Evolutionary conservation across 2,888 invertebrate species (phyloP).

Genomic region (Ophion ventricosus): DNA sequence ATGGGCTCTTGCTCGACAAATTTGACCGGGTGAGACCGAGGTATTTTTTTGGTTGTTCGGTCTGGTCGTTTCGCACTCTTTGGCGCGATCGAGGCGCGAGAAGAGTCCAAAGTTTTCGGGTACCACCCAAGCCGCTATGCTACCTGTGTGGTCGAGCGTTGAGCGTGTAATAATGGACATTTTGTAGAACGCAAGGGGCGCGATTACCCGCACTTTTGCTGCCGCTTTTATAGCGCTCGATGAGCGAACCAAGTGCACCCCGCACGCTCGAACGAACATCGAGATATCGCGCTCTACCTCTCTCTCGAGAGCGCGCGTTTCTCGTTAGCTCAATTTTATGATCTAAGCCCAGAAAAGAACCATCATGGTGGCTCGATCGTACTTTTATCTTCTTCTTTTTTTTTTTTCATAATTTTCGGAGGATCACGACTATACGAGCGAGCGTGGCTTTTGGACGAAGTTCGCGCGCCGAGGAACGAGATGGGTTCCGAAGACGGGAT

Average conservation of each 20-base stretch:
- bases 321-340: conserved; percentile 81
- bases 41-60: neutral
- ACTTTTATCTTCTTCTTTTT: conserved; percentile 26
- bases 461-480: neutral
- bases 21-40: neutral
- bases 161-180: conserved; percentile 75
- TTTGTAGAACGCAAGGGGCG: conserved; percentile 68
- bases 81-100: neutral
- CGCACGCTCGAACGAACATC: conserved; percentile 24
- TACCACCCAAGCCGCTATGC: conserved; percentile 58
- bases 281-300: too few species aligned
- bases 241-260: conserved; percentile 34
- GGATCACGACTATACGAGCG: conserved; percentile 59
- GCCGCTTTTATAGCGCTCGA: conserved; percentile 72
- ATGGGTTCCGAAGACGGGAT: conserved; percentile 14
- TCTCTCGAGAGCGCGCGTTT: conserved; percentile 63
- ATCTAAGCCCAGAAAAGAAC: conserved; percentile 68
- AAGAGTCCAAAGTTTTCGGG: conserved; percentile 38
- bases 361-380: conserved; percentile 12
- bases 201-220: conserved; percentile 72
- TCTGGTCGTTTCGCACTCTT: conserved; percentile 18
- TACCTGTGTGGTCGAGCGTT: conserved; percentile 76
- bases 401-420: conserved; percentile 71
- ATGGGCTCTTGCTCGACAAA: conserved; percentile 5
- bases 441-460: conserved; percentile 18